Evolutionary conservation across 2,113 vertebrate species (phyloP).

Genomic region (Anguilla rostrata): DNA sequence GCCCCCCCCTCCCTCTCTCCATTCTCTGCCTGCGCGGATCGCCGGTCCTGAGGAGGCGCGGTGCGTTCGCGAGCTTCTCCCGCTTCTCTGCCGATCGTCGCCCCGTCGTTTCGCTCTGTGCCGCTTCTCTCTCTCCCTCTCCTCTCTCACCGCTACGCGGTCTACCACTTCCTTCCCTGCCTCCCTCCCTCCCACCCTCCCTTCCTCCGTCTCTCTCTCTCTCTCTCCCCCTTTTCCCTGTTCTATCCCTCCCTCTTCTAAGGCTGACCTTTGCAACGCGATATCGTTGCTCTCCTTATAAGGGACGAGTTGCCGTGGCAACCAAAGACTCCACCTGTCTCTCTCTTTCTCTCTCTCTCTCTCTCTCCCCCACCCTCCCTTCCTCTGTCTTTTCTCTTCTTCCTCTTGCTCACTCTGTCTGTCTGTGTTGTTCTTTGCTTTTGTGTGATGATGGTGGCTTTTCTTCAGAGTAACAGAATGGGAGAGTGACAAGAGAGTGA

Average conservation of each 20-base stretch:
- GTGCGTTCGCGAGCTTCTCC: constrained; percentile 19
- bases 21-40: constrained; percentile 48
- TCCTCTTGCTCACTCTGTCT: not conserved
- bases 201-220: constrained; percentile 25
- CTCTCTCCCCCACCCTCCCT: constrained; percentile 42
- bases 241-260: constrained; percentile 33
- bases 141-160: constrained; percentile 31
- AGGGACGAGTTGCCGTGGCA: constrained; percentile 80
- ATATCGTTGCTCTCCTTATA: constrained; percentile 75
- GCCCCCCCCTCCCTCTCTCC: constrained; percentile 45
- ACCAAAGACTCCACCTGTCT: constrained; percentile 86
- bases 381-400: constrained; percentile 52
- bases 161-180: constrained; percentile 36
- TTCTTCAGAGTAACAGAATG: constrained; percentile 43
- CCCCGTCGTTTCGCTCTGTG: constrained; percentile 52
- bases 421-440: constrained; percentile 30
- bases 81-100: constrained; percentile 41
- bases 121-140: constrained; percentile 38
- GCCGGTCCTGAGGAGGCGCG: constrained; percentile 53
- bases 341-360: constrained; percentile 28
- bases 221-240: constrained; percentile 37
- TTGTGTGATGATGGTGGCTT: constrained; percentile 34
- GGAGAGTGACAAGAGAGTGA: constrained; percentile 49
- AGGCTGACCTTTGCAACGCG: constrained; percentile 61
- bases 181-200: constrained; percentile 15